Conservation (phyloP, 2,797 vertebrate genomes). For the Megaceryle alcyon region DNA sequence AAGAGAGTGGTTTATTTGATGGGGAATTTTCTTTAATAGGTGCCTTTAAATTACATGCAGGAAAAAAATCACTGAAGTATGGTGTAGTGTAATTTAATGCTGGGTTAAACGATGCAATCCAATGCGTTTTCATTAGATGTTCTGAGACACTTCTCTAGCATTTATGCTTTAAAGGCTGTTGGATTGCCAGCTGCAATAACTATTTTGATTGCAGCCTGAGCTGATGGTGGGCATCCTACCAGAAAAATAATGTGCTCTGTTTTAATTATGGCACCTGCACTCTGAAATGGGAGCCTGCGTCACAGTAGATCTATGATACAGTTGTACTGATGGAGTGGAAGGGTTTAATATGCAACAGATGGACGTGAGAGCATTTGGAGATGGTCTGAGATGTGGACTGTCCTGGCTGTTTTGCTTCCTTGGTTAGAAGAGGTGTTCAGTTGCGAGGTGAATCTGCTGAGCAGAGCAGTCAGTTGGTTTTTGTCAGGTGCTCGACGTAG, state of each 20-base stretch:
- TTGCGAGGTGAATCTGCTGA: background rate
- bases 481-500: background rate
- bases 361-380: background rate
- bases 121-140: slow-evolving; percentile 65
- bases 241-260: slow-evolving; percentile 48
- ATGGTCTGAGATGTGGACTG: background rate
- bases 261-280: slow-evolving; percentile 67
- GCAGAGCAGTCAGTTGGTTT: background rate
- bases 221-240: slow-evolving; percentile 61
- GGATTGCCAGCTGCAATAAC: slow-evolving; percentile 67
- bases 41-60: slow-evolving; percentile 47
- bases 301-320: rapidly evolving
- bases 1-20: background rate
- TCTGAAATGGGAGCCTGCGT: slow-evolving; percentile 6
- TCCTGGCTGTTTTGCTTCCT: background rate
- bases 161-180: slow-evolving; percentile 51
- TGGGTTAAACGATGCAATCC: slow-evolving; percentile 66
- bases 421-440: rapidly evolving
- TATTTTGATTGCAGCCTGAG: slow-evolving; percentile 63
- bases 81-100: slow-evolving; percentile 66
- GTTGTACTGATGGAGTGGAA: background rate
- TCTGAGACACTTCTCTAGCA: slow-evolving; percentile 46
- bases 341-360: background rate
- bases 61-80: slow-evolving; percentile 33
- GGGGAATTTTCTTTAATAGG: slow-evolving; percentile 50